A percentile compares a stretch with the other conserved stretches of the same genome.
These are phyloP conservation scores for Drosophila incognita DNA, from an alignment of 2,888 invertebrate species.

Conservation along the genomic window DNA sequence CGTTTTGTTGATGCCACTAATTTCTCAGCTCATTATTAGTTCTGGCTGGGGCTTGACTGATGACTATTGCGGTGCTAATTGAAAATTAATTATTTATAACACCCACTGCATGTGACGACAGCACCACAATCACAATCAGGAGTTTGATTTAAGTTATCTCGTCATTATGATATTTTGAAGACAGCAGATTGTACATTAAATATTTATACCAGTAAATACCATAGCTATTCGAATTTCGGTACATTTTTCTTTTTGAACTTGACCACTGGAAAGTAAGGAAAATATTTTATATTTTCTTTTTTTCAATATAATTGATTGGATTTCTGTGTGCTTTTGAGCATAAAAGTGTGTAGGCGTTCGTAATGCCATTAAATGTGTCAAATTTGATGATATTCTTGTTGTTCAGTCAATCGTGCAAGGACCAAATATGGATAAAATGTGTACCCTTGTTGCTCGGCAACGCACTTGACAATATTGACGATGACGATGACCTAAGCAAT, in stretches of 20 bases:
- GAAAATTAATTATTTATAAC: slow-evolving; percentile 29
- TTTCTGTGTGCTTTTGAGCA: slow-evolving; percentile 32
- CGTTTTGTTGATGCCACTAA: slow-evolving; percentile 37
- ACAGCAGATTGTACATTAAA: not conserved
- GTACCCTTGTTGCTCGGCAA: slow-evolving; percentile 11
- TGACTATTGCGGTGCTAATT: slow-evolving; percentile 41
- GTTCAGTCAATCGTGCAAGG: slow-evolving; percentile 27
- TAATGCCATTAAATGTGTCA: slow-evolving; percentile 36
- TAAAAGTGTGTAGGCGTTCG: slow-evolving; percentile 31
- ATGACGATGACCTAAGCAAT: slow-evolving; percentile 23
- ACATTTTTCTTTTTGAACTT: not conserved
- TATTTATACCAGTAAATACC: not conserved
- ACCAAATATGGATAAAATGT: slow-evolving; percentile 10
- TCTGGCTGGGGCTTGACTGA: slow-evolving; percentile 14
- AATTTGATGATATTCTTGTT: slow-evolving; percentile 40
- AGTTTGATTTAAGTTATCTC: not conserved
- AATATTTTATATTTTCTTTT: slow-evolving; percentile 14
- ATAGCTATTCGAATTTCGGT: not conserved
- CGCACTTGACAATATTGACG: slow-evolving; percentile 10
- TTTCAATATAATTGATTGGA: slow-evolving; percentile 37
- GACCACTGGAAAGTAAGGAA: not conserved
- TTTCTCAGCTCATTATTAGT: slow-evolving; percentile 50
- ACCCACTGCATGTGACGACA: not conserved
- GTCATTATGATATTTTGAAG: not conserved
- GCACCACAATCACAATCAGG: not conserved